Base-by-base conservation (phyloP, 2,113 vertebrate species). In the Anguilla japonica region DNA sequence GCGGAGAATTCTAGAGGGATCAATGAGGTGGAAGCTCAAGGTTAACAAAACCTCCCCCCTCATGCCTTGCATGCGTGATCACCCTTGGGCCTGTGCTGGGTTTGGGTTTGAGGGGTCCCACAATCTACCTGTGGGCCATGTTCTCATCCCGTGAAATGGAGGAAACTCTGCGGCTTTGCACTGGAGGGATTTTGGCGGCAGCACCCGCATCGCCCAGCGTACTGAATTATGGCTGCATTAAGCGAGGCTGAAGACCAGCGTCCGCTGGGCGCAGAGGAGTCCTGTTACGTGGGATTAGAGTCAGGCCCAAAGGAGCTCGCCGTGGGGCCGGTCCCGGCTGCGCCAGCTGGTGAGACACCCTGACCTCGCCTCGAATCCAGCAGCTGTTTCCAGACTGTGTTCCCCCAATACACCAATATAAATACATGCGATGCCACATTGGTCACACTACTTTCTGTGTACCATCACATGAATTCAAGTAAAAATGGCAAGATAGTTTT, bases 191-290 rank as follows among this genome's bases (percentile, higher is more conserved):
- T 29, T 11, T 34, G 43, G 29, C 34, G 41, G 67, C n/a, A 11
- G n/a, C 67, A 79, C 71, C 84, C 26, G 34, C 22, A 34, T 41
- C 41, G 43, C 29, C 2, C 0, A n/a, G 63, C 29, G 39, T 50
- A 85, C 39, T 79, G 43, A 79, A 85, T 85, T 85, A 84, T 43
- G 43, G 46, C 75, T 41, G 13, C 43, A 26, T 79, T 85, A 53
- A 56, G 26, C 26, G 71, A 67, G 71, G 2, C 9, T 75, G 26
- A n/a, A 34, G 71, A 13, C 71, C n/a, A 34, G 71, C 63, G 63
- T 22, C 26, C 3, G 20, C 3, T n/a, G 22, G 63, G 63, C 71
- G 5, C 26, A 2, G 71, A 4, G 41, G 40, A 41, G 40, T 41
- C 40, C 22, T 9, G 16, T 81, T 26, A 81, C 18, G 41, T 14